A percentile compares a stretch with the other conserved stretches of the same genome.
These are phyloP conservation scores for Micropoecilia bifurca DNA, from an alignment of 2,797 vertebrate genomes.

Conservation along the genomic window DNA sequence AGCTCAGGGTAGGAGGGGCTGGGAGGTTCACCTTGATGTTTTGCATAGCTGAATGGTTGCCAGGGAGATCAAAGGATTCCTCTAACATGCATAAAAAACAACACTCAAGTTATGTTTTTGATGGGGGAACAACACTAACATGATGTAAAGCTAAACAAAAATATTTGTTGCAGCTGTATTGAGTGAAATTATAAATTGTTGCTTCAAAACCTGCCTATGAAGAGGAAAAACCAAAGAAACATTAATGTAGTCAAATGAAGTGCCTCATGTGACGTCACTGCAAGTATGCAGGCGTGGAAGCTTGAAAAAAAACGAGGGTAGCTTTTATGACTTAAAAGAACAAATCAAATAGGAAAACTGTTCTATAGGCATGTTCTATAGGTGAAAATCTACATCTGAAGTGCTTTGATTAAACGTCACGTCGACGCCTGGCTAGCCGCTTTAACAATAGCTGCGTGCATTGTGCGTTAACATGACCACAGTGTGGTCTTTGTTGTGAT, in stretches of 20 bases:
- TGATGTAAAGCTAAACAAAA: not conserved
- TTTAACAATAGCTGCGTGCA: not conserved
- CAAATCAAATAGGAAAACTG: not conserved
- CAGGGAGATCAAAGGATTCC: no score
- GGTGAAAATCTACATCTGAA: not conserved
- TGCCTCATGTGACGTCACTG: not conserved
- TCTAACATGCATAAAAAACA: no score
- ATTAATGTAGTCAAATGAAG: not conserved
- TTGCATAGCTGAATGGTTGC: no score
- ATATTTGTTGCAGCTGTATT: not conserved
- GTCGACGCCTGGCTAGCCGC: not conserved
- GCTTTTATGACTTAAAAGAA: not conserved
- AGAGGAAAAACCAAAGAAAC: not conserved
- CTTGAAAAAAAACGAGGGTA: not conserved
- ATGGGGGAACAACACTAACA: no score
- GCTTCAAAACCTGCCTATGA: not conserved
- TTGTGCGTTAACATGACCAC: constrained; percentile 31
- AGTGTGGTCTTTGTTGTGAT: constrained; percentile 52
- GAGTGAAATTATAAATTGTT: not conserved
- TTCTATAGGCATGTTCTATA: not conserved
- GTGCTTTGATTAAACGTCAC: not conserved
- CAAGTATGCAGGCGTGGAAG: not conserved
- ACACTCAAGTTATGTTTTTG: no score
- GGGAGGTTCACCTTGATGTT: no score
- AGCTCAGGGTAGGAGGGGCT: no score